Percentiles rank a stretch among this genome's conserved stretches.
These are phyloP conservation scores for Pachymerium ferrugineum DNA, from an alignment of 2,888 invertebrate genomes.

Conservation along the genomic window DNA sequence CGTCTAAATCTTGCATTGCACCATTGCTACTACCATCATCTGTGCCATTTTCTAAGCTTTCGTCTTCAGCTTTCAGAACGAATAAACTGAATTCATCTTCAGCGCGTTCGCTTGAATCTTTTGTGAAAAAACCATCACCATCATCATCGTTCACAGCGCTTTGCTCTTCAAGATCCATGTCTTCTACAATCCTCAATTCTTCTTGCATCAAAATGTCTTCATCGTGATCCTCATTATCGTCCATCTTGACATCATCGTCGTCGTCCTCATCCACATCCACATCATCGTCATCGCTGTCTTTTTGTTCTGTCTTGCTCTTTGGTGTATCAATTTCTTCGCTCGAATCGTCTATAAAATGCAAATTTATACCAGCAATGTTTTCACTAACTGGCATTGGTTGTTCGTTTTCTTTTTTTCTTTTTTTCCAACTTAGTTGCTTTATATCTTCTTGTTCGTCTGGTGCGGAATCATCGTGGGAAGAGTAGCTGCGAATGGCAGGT, in stretches of 20 bases:
- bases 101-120: not conserved
- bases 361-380: not conserved
- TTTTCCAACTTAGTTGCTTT: conserved; percentile 40
- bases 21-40: not conserved
- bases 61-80: not conserved
- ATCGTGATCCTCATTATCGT: not conserved
- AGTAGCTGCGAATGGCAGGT: conserved; percentile 45
- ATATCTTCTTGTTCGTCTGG: conserved; percentile 41
- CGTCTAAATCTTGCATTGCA: conserved; percentile 30
- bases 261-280: conserved; percentile 14
- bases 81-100: not conserved
- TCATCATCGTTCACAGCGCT: not conserved
- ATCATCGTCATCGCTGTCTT: not conserved
- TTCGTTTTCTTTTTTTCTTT: conserved; percentile 37
- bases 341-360: not conserved
- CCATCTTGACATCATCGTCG: conserved; percentile 20
- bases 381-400: not conserved
- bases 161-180: not conserved
- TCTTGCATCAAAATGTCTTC: not conserved
- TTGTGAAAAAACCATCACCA: not conserved
- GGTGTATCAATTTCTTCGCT: not conserved
- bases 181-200: not conserved
- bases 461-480: conserved; percentile 47
- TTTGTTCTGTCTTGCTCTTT: not conserved
- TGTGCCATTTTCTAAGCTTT: not conserved